Base-by-base conservation (phyloP, 2,888 invertebrate genomes). In the Sphaerolaimus hirsutus region DNA sequence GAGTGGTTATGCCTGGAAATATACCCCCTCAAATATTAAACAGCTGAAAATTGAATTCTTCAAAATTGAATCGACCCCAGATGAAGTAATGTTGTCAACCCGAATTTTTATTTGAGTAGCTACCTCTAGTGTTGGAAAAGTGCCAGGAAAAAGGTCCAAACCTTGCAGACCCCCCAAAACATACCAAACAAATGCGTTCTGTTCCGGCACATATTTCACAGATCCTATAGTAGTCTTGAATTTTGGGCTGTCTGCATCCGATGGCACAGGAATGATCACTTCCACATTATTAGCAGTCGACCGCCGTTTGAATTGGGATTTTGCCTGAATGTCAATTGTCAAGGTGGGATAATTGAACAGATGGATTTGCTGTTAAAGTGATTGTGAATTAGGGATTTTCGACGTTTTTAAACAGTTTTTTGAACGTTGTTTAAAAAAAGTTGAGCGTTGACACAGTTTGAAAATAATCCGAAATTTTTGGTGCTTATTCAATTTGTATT, bases 271-370 rank as follows among this genome's bases (percentile, higher is more conserved):
- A 59, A 89, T 84, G 26, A 86, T 79, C 53, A 93, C 89, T 48
- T 93, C 93, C 40, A 93, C 93, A 69, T 93, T 91, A 64, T 97
- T 97, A 1, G 93, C 93, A 1, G 91, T 93, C 1, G 91, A 91
- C 43, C 91, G 75, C 32, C 91, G 73, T 64, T 93, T 93, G 66
- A 93, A 97, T 66, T 93, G 93, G 27, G 87, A 87, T 66, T 91
- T 86, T 0, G 93, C 93, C 69, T 70, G 51, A 29, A 57, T 51
- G 22, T 24, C 22, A n/a, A 4, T 2, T 5, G 36, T 32, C n/a
- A 22, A 22, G n/a, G 40, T 23, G 26, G 35, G 23, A 19, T 26
- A 40, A 38, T 40, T 29, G 21, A 24, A 17, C 25, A 25, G 23
- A 10, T 17, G 17, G 14, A 10, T 17, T 12, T 12, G 12, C 21